These are phyloP conservation scores for Microcebus ravelobensis DNA, from an alignment of 2,113 vertebrate genomes.

Conservation along the genomic window DNA sequence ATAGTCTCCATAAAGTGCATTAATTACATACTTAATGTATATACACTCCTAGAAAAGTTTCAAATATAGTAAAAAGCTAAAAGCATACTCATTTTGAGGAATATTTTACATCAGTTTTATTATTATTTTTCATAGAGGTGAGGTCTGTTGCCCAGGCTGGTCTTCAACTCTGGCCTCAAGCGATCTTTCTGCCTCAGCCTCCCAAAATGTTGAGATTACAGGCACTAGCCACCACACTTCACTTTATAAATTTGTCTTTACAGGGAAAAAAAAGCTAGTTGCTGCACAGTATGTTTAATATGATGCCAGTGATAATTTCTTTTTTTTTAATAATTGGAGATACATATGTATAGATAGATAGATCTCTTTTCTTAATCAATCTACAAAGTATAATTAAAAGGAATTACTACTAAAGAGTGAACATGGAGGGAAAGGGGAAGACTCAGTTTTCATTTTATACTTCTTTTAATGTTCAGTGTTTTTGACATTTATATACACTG, in stretches of 20 bases:
- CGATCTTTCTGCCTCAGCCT: too few relatives aligned
- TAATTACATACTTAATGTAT: conserved; percentile 19
- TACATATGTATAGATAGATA: background rate
- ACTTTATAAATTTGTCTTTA: too few relatives aligned
- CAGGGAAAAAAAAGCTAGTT: too few relatives aligned
- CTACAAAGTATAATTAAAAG: background rate
- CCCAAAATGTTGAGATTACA: too few relatives aligned
- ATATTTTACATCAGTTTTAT: background rate
- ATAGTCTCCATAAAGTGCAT: background rate
- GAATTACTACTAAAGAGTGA: background rate
- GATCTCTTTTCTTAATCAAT: background rate
- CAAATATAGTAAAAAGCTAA: conserved; percentile 32
- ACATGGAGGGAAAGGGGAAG: background rate
- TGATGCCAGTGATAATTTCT: background rate
- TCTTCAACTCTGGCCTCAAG: too few relatives aligned
- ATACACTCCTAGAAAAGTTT: conserved; percentile 21
- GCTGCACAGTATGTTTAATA: background rate
- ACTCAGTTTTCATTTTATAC: background rate
- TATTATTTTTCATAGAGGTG: too few relatives aligned
- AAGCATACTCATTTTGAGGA: conserved; percentile 22
- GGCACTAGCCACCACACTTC: too few relatives aligned
- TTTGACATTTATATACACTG: background rate
- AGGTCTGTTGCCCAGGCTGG: too few relatives aligned
- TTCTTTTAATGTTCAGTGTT: background rate
- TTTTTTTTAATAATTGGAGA: background rate